Evolutionary conservation across 2,888 invertebrate species (phyloP), one percentile per base, ranked within the genome.

Genomic region (Trachelus stipa): DNA sequence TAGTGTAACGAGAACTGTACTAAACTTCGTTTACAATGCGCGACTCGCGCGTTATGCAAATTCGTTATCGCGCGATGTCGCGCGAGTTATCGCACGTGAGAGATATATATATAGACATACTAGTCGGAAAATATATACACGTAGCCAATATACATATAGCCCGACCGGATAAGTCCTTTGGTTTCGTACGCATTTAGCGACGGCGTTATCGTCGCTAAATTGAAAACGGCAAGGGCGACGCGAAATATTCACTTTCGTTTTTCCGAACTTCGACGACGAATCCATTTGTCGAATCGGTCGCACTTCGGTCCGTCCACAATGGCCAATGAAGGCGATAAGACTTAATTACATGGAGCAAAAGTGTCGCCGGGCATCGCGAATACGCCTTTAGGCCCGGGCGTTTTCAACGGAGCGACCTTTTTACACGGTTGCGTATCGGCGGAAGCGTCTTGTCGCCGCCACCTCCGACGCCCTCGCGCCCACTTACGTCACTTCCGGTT

Each of bases 291-390:
- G 33, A 12, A 69, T 69, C 69, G 69, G 69, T 69, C 33, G 11
- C 69, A 12, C 11, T 23, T 23, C 30, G n/a, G 37, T 12, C 4
- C 69, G 15, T 40, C 35, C 56, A 76, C 80, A 82, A 83, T 79
- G 74, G 79, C 76, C 78, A 78, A 79, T 83, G 81, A 83, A 82
- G 68, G 12, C 80, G 83, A 83, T 81, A 81, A 80, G 78, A 79
- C 79, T 77, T 80, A 76, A 81, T 81, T 82, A 77, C 76, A 78
- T 77, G 78, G 35, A 69, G 31, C 23, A 31, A 30, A 69, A 30
- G 69, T 9, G n/a, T 33, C 12, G 69, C 69, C 69, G 69, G 3
- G 12, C n/a, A 12, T 31, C 11, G 33, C 30, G 11, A n/a, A 30
- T 1, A 12, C 4, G 37, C 37, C 37, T 40, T 40, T 33, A 69